phyloP scores from a whole-genome alignment of 2,797 vertebrate genomes.

The Pseudomugil tenellus region DNA sequence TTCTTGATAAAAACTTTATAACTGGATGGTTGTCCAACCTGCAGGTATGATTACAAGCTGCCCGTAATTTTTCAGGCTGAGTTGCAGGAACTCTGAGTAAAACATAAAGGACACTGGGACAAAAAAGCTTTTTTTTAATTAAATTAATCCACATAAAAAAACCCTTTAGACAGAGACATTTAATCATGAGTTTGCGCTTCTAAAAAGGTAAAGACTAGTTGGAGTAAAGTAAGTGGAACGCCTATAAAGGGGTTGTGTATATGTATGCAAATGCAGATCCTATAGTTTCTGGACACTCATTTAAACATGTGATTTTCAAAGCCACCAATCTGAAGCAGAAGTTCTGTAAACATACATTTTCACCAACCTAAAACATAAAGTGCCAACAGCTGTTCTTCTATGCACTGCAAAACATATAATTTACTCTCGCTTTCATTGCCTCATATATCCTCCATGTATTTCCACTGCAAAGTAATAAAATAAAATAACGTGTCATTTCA shows the following conservation, averaged over 20 bases:
- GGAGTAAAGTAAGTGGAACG: neutral
- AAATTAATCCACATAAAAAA: too few relatives aligned
- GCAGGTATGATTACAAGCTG: too few relatives aligned
- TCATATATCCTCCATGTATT: neutral
- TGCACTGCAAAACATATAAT: neutral
- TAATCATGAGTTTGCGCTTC: neutral
- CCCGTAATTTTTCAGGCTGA: too few relatives aligned
- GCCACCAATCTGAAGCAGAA: neutral
- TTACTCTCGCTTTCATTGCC: neutral
- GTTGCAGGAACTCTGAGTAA: too few relatives aligned
- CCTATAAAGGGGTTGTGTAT: neutral
- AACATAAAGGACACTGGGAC: neutral
- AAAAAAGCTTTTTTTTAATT: neutral
- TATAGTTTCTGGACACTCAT: neutral
- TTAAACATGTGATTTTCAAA: neutral
- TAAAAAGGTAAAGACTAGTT: too few relatives aligned
- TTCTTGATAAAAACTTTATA: too few relatives aligned
- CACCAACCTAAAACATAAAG: too few relatives aligned
- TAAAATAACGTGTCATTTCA: neutral
- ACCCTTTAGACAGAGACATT: neutral
- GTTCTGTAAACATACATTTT: neutral
- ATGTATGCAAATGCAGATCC: neutral
- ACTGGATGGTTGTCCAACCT: too few relatives aligned
- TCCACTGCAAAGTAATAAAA: neutral
- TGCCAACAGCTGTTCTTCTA: too few relatives aligned